Evolutionary conservation across 2,797 vertebrate genomes (phyloP).

Genomic region (Brachyalestes nurse): DNA sequence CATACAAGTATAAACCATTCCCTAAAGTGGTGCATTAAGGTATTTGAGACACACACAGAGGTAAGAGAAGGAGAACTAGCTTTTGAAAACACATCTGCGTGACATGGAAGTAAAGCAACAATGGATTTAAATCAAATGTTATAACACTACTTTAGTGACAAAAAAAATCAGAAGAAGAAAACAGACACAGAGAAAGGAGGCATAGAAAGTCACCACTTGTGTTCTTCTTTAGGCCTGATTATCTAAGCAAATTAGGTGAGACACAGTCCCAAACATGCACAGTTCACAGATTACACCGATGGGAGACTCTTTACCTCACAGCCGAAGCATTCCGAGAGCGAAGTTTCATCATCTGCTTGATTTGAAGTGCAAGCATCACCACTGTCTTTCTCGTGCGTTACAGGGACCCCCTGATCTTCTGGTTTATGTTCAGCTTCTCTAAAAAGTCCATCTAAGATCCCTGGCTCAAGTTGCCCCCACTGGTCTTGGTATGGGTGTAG

Average conservation of each 20-base stretch:
- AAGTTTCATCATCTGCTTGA: constrained; percentile 53
- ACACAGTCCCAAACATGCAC: neutral
- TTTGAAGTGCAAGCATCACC: constrained; percentile 44
- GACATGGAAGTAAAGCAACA: neutral
- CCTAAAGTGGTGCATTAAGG: constrained; percentile 6
- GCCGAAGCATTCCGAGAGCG: constrained; percentile 45
- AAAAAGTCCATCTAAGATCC: constrained; percentile 76
- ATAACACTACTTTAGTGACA: neutral
- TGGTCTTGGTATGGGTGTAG: constrained; percentile 62
- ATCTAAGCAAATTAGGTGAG: neutral
- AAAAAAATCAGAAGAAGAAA: neutral
- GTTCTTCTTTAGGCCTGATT: neutral
- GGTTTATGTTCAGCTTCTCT: constrained; percentile 59
- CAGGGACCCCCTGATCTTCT: constrained; percentile 29
- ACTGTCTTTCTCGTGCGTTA: constrained; percentile 45
- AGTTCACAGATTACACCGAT: constrained; percentile 31
- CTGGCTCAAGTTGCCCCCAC: constrained; percentile 79
- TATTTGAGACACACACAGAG: constrained; percentile 29
- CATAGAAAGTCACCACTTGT: neutral
- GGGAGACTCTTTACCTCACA: constrained; percentile 48
- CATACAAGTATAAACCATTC: neutral
- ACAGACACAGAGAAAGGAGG: neutral
- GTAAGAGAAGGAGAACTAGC: neutral
- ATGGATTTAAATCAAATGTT: neutral
- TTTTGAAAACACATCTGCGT: neutral